These are phyloP conservation scores for Tetranychus piercei DNA, from an alignment of 2,888 invertebrate species.

Conservation along the genomic window DNA sequence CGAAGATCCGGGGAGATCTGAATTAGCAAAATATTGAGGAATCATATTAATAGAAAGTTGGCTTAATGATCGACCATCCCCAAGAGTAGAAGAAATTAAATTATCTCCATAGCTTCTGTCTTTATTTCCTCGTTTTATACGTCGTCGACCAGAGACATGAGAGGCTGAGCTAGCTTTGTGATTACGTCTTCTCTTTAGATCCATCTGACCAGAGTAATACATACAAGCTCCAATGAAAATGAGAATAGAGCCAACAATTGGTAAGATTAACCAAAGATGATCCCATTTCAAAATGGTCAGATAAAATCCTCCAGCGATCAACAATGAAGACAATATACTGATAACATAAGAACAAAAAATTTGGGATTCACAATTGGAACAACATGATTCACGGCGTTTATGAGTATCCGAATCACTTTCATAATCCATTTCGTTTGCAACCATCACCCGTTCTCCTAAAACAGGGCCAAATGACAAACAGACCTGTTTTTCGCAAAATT, in stretches of 20 bases:
- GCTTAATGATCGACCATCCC: slow-evolving; percentile 6
- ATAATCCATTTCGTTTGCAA: not conserved
- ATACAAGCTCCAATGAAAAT: slow-evolving; percentile 24
- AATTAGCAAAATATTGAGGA: slow-evolving; percentile 23
- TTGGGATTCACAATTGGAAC: slow-evolving; percentile 20
- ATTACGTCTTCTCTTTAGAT: not conserved
- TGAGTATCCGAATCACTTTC: not conserved
- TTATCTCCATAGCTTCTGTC: slow-evolving; percentile 8
- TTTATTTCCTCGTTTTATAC: not conserved
- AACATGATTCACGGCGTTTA: not conserved
- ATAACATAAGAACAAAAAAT: slow-evolving; percentile 25
- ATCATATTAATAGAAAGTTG: slow-evolving; percentile 27
- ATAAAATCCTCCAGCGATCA: slow-evolving; percentile 25
- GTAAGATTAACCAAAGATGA: slow-evolving; percentile 25
- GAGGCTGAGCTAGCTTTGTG: not conserved
- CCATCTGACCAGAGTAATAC: slow-evolving; percentile 22
- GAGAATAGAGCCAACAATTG: slow-evolving; percentile 23
- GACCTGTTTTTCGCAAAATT: too few relatives aligned
- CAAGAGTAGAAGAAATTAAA: slow-evolving; percentile 1
- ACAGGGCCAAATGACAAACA: too few relatives aligned
- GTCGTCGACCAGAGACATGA: not conserved
- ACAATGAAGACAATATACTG: slow-evolving; percentile 23
- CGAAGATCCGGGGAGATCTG: slow-evolving; percentile 6
- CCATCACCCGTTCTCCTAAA: too few relatives aligned
- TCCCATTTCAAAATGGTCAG: slow-evolving; percentile 25